A percentile compares a stretch with the other conserved stretches of the same genome.
phyloP scores from a whole-genome alignment of 2,113 vertebrate species.

The Percina caprodes region DNA sequence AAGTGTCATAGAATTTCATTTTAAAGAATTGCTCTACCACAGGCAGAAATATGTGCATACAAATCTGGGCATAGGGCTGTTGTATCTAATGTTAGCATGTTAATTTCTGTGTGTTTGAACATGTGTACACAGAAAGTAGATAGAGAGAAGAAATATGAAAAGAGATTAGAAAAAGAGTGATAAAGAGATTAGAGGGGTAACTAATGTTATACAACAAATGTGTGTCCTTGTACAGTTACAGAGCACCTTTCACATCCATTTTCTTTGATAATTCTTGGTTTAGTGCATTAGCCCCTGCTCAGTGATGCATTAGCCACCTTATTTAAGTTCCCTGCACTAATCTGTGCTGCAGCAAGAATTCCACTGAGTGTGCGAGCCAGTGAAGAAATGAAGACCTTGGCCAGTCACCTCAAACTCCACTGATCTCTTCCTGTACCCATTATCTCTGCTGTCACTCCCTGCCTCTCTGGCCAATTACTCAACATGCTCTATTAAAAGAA shows the following conservation, averaged over 20 bases:
- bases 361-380: conserved; percentile 51
- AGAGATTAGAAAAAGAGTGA: not conserved
- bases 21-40: conserved; percentile 25
- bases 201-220: not conserved
- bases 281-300: conserved; percentile 45
- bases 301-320: conserved; percentile 64
- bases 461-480: conserved; percentile 74
- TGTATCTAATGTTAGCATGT: conserved; percentile 18
- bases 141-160: too few species aligned
- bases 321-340: conserved; percentile 61
- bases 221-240: conserved; percentile 35
- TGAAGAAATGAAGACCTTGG: conserved; percentile 69
- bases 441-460: conserved; percentile 70
- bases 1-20: conserved; percentile 50
- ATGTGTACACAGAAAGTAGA: not conserved
- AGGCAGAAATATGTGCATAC: conserved; percentile 7
- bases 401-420: conserved; percentile 71
- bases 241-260: conserved; percentile 42
- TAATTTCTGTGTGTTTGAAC: conserved; percentile 10
- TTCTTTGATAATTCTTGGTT: conserved; percentile 57
- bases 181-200: not conserved
- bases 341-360: conserved; percentile 59
- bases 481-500: conserved; percentile 71
- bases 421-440: conserved; percentile 56
- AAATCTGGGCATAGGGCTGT: conserved; percentile 1